These are phyloP conservation scores for Oconnorella tubifera DNA, from an alignment of 2,888 invertebrate species.

Conservation along the genomic window DNA sequence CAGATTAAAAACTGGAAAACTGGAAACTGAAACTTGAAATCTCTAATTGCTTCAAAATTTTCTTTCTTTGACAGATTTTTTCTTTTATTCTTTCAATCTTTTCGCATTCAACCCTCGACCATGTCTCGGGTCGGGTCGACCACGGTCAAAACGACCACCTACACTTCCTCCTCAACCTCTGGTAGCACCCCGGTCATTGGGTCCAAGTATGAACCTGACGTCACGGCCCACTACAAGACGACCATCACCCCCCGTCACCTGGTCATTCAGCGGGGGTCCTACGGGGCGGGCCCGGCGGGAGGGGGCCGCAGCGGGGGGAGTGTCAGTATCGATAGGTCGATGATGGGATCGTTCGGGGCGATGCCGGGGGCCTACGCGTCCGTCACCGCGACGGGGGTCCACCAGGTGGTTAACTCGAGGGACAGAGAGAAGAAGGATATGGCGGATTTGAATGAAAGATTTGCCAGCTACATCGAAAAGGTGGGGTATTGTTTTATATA, in stretches of 20 bases:
- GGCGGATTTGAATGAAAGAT: constrained; percentile 60
- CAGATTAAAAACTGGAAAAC: no score
- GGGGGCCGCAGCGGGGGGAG: neutral
- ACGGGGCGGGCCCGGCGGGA: constrained; percentile 14
- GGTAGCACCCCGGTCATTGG: constrained; percentile 9
- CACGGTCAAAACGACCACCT: constrained; percentile 19
- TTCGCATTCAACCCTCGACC: no score
- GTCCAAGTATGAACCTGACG: constrained; percentile 11
- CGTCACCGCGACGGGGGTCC: constrained; percentile 13
- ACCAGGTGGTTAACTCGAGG: constrained; percentile 49
- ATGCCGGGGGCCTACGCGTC: constrained; percentile 35
- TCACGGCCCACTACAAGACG: constrained; percentile 18
- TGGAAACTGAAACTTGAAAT: no score
- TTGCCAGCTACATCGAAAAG: constrained; percentile 60
- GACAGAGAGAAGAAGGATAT: constrained; percentile 60
- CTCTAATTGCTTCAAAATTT: no score
- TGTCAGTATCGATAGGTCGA: constrained; percentile 9
- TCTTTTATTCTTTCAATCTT: no score
- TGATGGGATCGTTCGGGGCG: constrained; percentile 6
- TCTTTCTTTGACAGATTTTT: no score
- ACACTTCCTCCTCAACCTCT: constrained; percentile 9
- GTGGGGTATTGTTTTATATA: neutral
- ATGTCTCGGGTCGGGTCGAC: constrained; percentile 4
- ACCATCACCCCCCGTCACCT: constrained; percentile 24
- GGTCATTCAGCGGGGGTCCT: constrained; percentile 28